A percentile compares a stretch with the other conserved stretches of the same genome.
These are phyloP conservation scores for Naso thynnoides DNA, from an alignment of 2,797 vertebrate species.

Conservation along the genomic window DNA sequence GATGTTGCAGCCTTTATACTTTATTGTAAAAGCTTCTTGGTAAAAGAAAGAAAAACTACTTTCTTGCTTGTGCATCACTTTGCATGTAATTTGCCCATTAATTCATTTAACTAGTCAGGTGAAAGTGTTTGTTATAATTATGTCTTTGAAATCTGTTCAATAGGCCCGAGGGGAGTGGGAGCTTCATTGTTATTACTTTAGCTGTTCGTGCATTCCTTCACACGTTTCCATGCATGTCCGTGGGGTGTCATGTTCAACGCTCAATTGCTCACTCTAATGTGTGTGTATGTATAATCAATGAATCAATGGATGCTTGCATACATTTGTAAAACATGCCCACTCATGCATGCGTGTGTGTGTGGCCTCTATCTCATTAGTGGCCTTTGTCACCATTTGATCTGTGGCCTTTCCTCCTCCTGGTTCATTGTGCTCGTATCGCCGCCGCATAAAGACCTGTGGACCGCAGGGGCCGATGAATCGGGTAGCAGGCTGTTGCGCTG, in stretches of 20 bases:
- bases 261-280: slow-evolving; percentile 39
- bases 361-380: slow-evolving; percentile 71
- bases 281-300: slow-evolving; percentile 40
- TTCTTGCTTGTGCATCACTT: neutral
- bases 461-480: slow-evolving; percentile 35
- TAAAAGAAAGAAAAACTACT: neutral
- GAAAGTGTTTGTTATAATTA: slow-evolving; percentile 16
- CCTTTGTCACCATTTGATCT: slow-evolving; percentile 68
- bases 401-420: slow-evolving; percentile 47
- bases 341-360: slow-evolving; percentile 58
- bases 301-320: slow-evolving; percentile 49
- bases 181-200: slow-evolving; percentile 13
- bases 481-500: slow-evolving; percentile 11
- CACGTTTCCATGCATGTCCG: neutral
- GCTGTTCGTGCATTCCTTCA: slow-evolving; percentile 19
- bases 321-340: slow-evolving; percentile 51
- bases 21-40: neutral
- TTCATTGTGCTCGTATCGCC: slow-evolving; percentile 61
- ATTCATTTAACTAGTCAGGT: slow-evolving; percentile 20
- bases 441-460: slow-evolving; percentile 53
- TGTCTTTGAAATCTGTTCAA: slow-evolving; percentile 25
- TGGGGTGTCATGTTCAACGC: slow-evolving; percentile 36
- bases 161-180: neutral
- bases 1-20: neutral
- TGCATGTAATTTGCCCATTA: slow-evolving; percentile 1